Evolutionary conservation across 2,888 invertebrate species (phyloP), one percentile per base, ranked within the genome.

Genomic region (Lathronympha strigana): DNA sequence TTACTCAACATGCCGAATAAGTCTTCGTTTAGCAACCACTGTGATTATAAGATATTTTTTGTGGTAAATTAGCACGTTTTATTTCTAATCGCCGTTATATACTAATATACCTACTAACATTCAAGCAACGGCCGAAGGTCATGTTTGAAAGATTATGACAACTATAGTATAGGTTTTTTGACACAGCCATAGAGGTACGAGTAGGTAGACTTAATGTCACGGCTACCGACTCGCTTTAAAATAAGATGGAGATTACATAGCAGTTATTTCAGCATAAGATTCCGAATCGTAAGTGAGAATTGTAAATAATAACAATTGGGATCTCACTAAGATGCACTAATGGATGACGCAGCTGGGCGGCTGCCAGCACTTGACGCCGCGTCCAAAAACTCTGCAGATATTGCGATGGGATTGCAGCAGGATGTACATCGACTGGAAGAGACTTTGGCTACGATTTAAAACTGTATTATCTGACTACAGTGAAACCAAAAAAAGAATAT

Each of bases 371-470:
- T 68, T 62, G 70, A 69, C 71, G 72, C 74, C 74, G 73, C 77
- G 83, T 85, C 86, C 85, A 85, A 84, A 81, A 82, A 76, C 77
- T 77, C 63, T 64, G 69, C 68, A 64, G 70, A 70, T 70, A 70
- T 70, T 68, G 66, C 68, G 62, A 68, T 61, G 61, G 61, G 36
- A 49, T 47, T 54, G 49, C 63, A 45, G 33, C 3, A 2, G 28
- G 60, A 63, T 50, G 28, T 21, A 28, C 8, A 1, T 3, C 0
- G 15, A 25, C n/a, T 60, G 28, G 64, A 64, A 28, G 64, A 5
- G 58, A 11, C 58, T 4, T 11, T 4, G 4, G 43, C 31, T 31
- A 28, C 4, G 28, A 28, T n/a, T n/a, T n/a, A n/a, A n/a, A n/a
- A n/a, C n/a, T n/a, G n/a, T n/a, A n/a, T n/a, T n/a, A n/a, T n/a